A percentile compares a stretch with the other conserved stretches of the same genome.
Evolutionary conservation across 2,888 invertebrate genomes (phyloP).

Genomic region (Lepidocyrtoides sp.): DNA sequence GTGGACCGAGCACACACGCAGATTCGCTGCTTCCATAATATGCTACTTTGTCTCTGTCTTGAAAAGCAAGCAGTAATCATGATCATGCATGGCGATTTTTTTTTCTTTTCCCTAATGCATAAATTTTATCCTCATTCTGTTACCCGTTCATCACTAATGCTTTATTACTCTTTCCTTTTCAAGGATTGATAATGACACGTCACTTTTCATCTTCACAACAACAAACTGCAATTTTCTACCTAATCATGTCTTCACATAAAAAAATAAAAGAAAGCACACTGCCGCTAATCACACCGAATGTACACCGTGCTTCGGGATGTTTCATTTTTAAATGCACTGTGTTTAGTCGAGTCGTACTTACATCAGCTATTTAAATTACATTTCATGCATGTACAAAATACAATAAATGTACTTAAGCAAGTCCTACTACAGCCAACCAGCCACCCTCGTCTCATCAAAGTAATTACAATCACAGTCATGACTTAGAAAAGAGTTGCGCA

Average conservation of each 20-base stretch:
- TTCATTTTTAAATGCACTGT: not conserved
- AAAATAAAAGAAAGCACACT: not conserved
- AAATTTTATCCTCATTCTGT: conserved; percentile 37
- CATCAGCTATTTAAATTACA: too few species aligned
- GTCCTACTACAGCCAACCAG: not conserved
- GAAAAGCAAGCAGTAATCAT: too few species aligned
- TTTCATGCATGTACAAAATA: too few species aligned
- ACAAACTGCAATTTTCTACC: not conserved
- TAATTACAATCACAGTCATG: not conserved
- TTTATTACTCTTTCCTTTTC: conserved; percentile 8
- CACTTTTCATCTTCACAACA: conserved; percentile 25
- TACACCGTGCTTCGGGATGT: not conserved
- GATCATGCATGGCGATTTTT: too few species aligned
- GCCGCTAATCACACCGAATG: conserved; percentile 9
- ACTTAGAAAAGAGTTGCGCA: not conserved
- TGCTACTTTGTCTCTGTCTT: too few species aligned
- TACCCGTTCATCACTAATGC: conserved; percentile 10
- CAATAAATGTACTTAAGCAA: too few species aligned
- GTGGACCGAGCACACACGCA: too few species aligned
- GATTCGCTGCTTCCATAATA: too few species aligned
- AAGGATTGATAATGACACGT: conserved; percentile 22
- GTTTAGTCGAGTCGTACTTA: not conserved
- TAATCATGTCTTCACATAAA: not conserved
- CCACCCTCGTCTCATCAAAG: not conserved
- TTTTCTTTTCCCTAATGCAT: conserved; percentile 3